These are phyloP conservation scores for Pyxicephalus adspersus DNA, from an alignment of 2,113 vertebrate genomes.

Conservation along the genomic window DNA sequence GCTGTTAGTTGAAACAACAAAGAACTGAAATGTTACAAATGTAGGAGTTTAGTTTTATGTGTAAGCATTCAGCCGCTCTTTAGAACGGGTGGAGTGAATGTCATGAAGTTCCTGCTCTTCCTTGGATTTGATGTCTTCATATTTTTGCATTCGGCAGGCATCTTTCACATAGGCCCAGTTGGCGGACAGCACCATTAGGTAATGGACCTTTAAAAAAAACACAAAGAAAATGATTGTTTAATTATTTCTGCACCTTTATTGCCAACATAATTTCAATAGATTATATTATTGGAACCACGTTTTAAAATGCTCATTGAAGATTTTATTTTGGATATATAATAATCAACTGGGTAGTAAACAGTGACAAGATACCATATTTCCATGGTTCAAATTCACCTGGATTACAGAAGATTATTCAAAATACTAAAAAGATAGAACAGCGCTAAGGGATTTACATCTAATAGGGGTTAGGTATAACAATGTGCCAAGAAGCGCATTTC, in stretches of 20 bases:
- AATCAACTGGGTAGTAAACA: no score
- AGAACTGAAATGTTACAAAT: conserved; percentile 68
- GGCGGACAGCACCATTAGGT: conserved; percentile 97
- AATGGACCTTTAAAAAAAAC: conserved; percentile 84
- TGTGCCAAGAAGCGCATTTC: no score
- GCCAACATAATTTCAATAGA: no score
- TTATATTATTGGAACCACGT: no score
- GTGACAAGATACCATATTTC: no score
- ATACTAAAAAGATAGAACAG: not conserved
- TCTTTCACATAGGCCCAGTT: conserved; percentile 99
- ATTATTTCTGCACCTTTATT: not conserved
- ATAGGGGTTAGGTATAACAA: no score
- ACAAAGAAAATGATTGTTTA: not conserved
- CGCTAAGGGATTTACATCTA: not conserved
- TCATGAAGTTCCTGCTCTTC: conserved; percentile 98
- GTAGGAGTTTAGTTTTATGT: conserved; percentile 80
- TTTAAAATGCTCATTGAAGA: no score
- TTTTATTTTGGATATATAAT: no score
- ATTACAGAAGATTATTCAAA: not conserved
- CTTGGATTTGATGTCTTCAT: conserved; percentile 98
- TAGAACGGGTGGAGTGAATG: conserved; percentile 98
- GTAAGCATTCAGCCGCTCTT: conserved; percentile 98
- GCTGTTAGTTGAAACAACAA: conserved; percentile 76
- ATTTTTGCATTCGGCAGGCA: conserved; percentile 97
- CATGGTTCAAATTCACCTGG: no score